Evolutionary conservation across 2,797 vertebrate species (phyloP).

Genomic region (Cuculus canorus): DNA sequence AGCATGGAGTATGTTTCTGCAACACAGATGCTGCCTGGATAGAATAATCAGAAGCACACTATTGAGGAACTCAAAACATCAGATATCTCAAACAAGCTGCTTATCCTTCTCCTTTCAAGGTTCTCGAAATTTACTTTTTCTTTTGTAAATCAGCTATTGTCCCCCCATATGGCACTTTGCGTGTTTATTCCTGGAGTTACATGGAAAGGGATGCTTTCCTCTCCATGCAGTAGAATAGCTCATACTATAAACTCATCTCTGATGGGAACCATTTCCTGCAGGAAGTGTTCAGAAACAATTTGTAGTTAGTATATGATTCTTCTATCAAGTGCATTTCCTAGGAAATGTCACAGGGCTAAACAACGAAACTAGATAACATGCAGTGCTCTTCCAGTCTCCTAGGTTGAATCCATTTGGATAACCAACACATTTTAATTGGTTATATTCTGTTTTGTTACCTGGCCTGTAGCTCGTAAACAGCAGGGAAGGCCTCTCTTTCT

Average conservation of each 20-base stretch:
- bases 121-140: not conserved
- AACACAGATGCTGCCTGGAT: not conserved
- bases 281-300: constrained; percentile 68
- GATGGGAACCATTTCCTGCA: constrained; percentile 58
- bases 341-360: constrained; percentile 38
- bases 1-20: not conserved
- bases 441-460: fast-evolving
- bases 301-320: constrained; percentile 63
- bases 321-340: constrained; percentile 60
- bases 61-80: not conserved
- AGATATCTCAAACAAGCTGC: not conserved
- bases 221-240: constrained; percentile 14
- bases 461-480: not conserved
- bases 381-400: not conserved
- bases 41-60: not conserved
- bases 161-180: not conserved
- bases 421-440: not conserved
- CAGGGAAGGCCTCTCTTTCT: not conserved
- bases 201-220: constrained; percentile 8
- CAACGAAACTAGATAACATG: constrained; percentile 22
- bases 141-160: not conserved
- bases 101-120: not conserved
- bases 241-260: constrained; percentile 10
- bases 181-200: constrained; percentile 43
- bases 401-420: not conserved